phyloP scores from a whole-genome alignment of 2,888 invertebrate species.

The Aromia moschata region DNA sequence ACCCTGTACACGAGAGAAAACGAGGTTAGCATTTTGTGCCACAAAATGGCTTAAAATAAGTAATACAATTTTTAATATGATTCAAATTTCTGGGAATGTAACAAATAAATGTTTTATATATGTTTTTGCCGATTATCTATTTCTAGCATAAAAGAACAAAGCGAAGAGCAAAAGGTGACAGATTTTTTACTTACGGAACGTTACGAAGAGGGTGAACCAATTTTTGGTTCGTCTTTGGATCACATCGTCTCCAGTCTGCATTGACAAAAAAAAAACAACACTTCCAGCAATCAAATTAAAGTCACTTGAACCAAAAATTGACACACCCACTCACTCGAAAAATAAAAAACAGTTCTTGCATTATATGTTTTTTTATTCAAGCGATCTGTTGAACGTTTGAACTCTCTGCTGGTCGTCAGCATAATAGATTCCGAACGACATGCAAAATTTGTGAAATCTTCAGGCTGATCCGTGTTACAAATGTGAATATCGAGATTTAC shows the following conservation, averaged over 20 bases:
- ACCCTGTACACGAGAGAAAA: no score
- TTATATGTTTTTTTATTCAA: not conserved
- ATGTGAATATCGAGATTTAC: constrained; percentile 21
- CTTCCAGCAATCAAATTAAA: not conserved
- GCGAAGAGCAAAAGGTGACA: no score
- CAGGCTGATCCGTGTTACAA: constrained; percentile 1
- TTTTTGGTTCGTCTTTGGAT: not conserved
- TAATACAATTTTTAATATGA: no score
- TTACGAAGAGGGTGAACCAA: not conserved
- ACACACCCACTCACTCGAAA: constrained; percentile 5
- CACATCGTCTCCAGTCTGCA: not conserved
- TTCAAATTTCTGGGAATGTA: no score
- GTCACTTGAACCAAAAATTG: constrained; percentile 2
- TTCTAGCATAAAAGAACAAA: no score
- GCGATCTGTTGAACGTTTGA: not conserved
- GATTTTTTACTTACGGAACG: not conserved
- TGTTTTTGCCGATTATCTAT: no score
- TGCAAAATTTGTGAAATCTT: constrained; percentile 15
- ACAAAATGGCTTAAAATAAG: no score
- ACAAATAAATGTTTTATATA: no score
- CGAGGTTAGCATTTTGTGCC: no score
- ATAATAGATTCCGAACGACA: constrained; percentile 11
- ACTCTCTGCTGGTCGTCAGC: not conserved
- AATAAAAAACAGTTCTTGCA: not conserved
- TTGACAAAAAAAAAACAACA: not conserved